Evolutionary conservation across 2,797 vertebrate species (phyloP), one percentile per base, ranked within the genome.

Genomic region (Myotis pilosus): DNA sequence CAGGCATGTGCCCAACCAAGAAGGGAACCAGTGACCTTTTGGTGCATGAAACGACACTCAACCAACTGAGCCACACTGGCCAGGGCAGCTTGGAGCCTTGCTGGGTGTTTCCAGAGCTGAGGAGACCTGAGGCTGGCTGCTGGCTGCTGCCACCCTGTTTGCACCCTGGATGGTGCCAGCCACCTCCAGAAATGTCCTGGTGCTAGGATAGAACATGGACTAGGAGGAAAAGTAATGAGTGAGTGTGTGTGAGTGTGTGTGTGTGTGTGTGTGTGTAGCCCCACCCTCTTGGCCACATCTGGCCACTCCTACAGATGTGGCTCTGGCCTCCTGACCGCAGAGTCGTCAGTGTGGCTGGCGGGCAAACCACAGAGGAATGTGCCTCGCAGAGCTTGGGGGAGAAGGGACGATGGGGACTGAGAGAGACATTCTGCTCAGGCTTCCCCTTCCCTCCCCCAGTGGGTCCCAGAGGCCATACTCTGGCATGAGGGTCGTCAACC

Each of bases 331-430:
- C 36, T 96, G 93, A 96, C 97, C 89, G 16, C 96, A 95, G 92
- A 96, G 97, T 97, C 97, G 96, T 97, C 97, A 97, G 96, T 95
- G 91, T 57, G 93, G 96, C 97, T 97, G 91, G 93, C 38, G 6
- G 89, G 94, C 71, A 93, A 87, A 92, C 97, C 96, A 83, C 95
- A 93, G 92, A 95, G 93, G 97, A 97, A 97, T 95, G 96, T 96
- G 94, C 88, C 84, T 6, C 49, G 55, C 84, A 9, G 38, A 60
- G 57, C 85, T 79, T n/a, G 12, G 84, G 33, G 53, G 36, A 82
- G 74, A 89, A 38, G 64, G 47, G 75, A 66, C 47, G 17, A 28
- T 44, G 60, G 64, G 74, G 57, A 60, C 36, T 5, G 5, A 93
- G 87, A 49, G 28, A 44, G 81, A 80, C 36, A 36, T 66, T 33